A percentile compares a stretch with the other conserved stretches of the same genome.
These are phyloP conservation scores for Urocyon cinereoargenteus DNA, from an alignment of 2,797 vertebrate genomes.

Conservation along the genomic window DNA sequence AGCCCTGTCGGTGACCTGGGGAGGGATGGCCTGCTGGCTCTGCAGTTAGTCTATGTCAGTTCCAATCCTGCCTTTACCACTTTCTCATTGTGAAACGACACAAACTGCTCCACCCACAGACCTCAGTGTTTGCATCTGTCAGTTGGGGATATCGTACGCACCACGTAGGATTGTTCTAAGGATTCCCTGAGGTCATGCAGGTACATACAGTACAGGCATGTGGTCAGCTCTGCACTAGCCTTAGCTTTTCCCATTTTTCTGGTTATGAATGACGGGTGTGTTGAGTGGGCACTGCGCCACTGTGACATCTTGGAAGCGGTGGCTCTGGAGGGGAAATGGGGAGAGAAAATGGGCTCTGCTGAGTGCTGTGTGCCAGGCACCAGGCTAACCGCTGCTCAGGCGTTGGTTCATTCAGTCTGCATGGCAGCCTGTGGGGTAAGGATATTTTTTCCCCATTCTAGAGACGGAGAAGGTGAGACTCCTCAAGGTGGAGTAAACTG, in stretches of 20 bases:
- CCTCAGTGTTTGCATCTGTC: neutral
- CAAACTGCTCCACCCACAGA: neutral
- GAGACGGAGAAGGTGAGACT: neutral
- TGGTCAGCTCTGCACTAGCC: neutral
- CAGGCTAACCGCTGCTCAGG: rapidly evolving
- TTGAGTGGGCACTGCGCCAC: neutral
- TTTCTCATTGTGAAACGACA: neutral
- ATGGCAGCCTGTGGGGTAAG: neutral
- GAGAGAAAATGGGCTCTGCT: neutral
- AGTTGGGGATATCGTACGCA: neutral
- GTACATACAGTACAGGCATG: rapidly evolving
- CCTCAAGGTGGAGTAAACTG: neutral
- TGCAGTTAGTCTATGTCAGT: neutral
- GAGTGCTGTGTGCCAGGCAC: neutral
- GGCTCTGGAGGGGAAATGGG: neutral
- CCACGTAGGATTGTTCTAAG: neutral
- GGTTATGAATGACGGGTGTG: neutral
- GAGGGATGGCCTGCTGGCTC: neutral
- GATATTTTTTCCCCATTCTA: neutral
- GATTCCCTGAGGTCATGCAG: neutral
- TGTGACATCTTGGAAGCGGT: neutral
- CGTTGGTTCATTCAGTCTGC: neutral
- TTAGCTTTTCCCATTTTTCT: neutral
- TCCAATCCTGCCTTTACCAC: neutral
- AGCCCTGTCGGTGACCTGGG: neutral